A percentile compares a stretch with the other conserved stretches of the same genome.
phyloP scores from a whole-genome alignment of 2,113 vertebrate species.

The Xenopus laevis region DNA sequence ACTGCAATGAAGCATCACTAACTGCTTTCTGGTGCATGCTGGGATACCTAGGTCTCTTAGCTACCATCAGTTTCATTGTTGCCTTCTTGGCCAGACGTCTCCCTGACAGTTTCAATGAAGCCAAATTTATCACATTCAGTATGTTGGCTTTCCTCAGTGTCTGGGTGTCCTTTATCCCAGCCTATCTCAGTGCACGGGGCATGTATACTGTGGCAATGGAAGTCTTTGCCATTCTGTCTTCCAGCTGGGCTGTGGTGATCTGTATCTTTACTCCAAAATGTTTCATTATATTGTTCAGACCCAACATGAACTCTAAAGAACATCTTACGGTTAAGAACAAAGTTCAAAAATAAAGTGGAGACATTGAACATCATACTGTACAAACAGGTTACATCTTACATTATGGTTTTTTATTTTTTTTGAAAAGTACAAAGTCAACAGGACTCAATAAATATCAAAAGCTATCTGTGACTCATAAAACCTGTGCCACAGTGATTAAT shows the following conservation, averaged over 20 bases:
- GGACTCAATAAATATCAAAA: too few species aligned
- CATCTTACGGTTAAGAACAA: neutral
- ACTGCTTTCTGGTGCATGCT: constrained; percentile 24
- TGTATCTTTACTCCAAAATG: constrained; percentile 44
- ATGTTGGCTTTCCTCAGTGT: constrained; percentile 39
- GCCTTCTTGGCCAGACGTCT: constrained; percentile 29
- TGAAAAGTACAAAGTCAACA: too few species aligned
- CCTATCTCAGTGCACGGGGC: constrained; percentile 20
- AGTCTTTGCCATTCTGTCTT: constrained; percentile 44
- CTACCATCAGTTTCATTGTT: constrained; percentile 12
- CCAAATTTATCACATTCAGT: constrained; percentile 44
- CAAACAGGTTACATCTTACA: too few species aligned
- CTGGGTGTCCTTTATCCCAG: constrained; percentile 33
- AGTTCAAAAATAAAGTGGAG: too few species aligned
- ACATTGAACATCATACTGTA: too few species aligned
- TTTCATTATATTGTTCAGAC: constrained; percentile 33
- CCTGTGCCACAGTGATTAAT: too few species aligned
- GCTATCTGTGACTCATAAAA: too few species aligned
- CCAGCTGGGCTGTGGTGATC: constrained; percentile 28
- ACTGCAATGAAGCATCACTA: constrained; percentile 18
- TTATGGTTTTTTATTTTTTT: too few species aligned
- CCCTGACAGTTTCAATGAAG: constrained; percentile 41
- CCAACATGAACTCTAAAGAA: constrained; percentile 12
- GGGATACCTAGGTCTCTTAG: constrained; percentile 17
- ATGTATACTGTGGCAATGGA: constrained; percentile 35